Base-by-base conservation (phyloP, 2,113 vertebrate species). In the Arvicanthis niloticus region DNA sequence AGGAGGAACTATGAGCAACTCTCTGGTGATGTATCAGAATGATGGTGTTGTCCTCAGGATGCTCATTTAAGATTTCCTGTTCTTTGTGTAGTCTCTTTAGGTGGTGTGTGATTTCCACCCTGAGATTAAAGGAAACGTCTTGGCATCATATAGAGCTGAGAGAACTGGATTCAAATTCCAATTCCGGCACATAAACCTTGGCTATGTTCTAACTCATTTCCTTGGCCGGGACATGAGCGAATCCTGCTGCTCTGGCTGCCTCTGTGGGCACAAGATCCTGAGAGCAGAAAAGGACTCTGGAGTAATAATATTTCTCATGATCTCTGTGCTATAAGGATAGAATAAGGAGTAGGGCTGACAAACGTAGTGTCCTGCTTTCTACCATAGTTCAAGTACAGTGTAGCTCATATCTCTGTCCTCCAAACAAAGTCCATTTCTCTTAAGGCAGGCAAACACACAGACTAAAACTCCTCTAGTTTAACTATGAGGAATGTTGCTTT, bases 41-140 rank as follows among this genome's bases (percentile, higher is more conserved):
- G 62, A 88, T 9, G 29, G 40, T 42, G 65, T 2, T 48, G 24
- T 88, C 80, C 40, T n/a, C 6, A 73, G 19, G 10, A 40, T 40
- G 34, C 53, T 81, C 42, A 80, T 60, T 91, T 92, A 88, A 76
- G 16, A 75, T 67, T 94, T 29, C 29, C 42, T 87, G 91, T 94
- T 68, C 72, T 87, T 82, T 89, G 48, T 93, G 75, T 31, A 40
- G 53, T 81, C 51, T 94, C 53, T 72, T 29, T 56, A 89, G 53
- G 7, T 70, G 12, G 10, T 12, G 13, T 75, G 77, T 60, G 19
- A 92, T 67, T 45, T 48, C 40, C 53, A 19, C 76, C 68, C 58
- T 81, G 45, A 96, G 93, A 91, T 91, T 53, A 88, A 86, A 96
- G 91, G 91, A 95, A 95, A 88, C 68, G 21, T 11, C 29, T 45